Conservation (phyloP, 2,797 vertebrate species). For the Neosalanx taihuensis region DNA sequence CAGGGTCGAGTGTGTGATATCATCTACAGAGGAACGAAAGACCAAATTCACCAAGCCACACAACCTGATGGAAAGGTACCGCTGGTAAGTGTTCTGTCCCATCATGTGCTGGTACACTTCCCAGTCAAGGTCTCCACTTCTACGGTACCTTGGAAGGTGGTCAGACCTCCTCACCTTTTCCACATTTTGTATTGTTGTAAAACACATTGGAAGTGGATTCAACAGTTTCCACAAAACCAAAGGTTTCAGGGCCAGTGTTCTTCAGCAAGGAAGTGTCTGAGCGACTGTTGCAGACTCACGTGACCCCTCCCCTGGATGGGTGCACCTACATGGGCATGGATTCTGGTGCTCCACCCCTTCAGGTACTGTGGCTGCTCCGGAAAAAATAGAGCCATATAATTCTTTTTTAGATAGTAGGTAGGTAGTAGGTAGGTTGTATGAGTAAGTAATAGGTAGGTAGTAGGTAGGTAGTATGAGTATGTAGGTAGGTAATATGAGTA, state of each 20-base stretch:
- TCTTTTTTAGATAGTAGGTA: not conserved
- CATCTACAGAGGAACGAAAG: slow-evolving; percentile 78
- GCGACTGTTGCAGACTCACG: slow-evolving; percentile 85
- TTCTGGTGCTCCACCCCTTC: slow-evolving; percentile 86
- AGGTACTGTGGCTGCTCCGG: slow-evolving; percentile 68
- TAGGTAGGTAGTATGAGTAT: too few species aligned
- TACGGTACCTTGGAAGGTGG: too few species aligned
- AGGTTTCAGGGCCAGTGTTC: slow-evolving; percentile 93
- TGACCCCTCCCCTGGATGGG: slow-evolving; percentile 85
- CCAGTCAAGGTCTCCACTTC: not conserved
- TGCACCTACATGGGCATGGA: slow-evolving; percentile 96
- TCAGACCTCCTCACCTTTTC: too few species aligned
- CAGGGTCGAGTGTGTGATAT: slow-evolving; percentile 84
- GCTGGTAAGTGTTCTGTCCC: slow-evolving; percentile 67
- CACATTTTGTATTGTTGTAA: too few species aligned
- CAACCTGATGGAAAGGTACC: slow-evolving; percentile 81
- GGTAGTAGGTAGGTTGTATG: too few species aligned
- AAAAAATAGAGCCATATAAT: not conserved
- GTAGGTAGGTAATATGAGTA: too few species aligned
- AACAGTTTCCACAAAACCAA: slow-evolving; percentile 6
- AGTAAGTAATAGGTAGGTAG: too few species aligned
- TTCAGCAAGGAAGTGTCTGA: slow-evolving; percentile 84
- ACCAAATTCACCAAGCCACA: slow-evolving; percentile 73
- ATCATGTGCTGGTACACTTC: not conserved
- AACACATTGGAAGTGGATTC: too few species aligned